phyloP scores from a whole-genome alignment of 2,888 invertebrate genomes.

The Cephus nigrinus region DNA sequence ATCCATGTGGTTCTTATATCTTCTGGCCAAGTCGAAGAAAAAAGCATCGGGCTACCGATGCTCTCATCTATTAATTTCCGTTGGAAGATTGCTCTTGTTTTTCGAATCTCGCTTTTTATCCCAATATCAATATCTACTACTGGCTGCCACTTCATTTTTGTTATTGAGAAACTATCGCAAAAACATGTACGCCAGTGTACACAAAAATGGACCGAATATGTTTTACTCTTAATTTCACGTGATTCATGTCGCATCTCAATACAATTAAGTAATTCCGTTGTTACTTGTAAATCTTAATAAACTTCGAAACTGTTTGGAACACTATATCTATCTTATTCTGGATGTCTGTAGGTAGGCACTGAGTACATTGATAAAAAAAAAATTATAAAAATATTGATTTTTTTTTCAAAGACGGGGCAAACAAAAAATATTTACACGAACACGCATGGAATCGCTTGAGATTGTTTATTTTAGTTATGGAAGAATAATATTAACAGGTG shows the following conservation, averaged over 20 bases:
- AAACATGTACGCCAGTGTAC: not conserved
- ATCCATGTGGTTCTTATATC: not conserved
- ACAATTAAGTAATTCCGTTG: not conserved
- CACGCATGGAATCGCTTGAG: not conserved
- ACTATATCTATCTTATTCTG: not conserved
- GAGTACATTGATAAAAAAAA: not conserved
- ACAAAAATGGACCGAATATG: too few species aligned
- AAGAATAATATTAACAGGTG: not conserved
- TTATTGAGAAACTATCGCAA: not conserved
- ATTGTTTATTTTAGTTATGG: not conserved
- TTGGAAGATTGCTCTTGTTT: not conserved
- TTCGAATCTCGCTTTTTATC: not conserved
- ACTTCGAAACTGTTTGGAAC: not conserved
- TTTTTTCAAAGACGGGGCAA: not conserved
- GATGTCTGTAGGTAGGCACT: not conserved
- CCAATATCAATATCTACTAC: not conserved
- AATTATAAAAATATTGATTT: not conserved
- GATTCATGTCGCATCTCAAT: not conserved
- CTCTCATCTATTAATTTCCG: not conserved
- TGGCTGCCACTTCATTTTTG: not conserved
- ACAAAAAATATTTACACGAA: not conserved
- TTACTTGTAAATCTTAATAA: not conserved
- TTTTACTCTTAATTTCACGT: not conserved
- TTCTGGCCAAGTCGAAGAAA: not conserved
- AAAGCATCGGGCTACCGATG: not conserved